Base-by-base conservation (phyloP, 2,113 vertebrate species). In the Chascanopsetta lugubris region DNA sequence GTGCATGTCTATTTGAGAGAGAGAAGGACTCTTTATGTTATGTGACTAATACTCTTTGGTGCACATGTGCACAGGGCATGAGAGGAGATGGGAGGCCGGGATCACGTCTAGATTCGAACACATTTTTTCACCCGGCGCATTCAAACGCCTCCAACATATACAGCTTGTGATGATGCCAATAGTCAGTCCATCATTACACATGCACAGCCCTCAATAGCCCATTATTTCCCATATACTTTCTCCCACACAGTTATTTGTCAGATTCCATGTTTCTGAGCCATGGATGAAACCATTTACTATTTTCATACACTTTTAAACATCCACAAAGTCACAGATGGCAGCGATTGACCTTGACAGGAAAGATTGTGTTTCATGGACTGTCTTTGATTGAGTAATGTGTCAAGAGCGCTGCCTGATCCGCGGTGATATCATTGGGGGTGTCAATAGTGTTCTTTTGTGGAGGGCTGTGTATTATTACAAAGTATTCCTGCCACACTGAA, bases 371-470 rank as follows among this genome's bases (percentile, higher is more conserved):
- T 84, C 72, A 77, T 47, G 57, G 65, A 72, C 50, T 27, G 56
- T 80, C 68, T 78, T 78, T 80, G 50, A 71, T 43, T 66, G 54
- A 71, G 65, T 82, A 78, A 78, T 69, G 58, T 65, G 48, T 40
- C 54, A 25, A 74, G 54, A 69, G 73, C 42, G 61, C 58, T 57
- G 53, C 56, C 62, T 45, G 59, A 82, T 77, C 72, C 53, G 8
- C 84, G 57, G 81, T 84, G 80, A 87, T 85, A 81, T 79, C 83
- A 87, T 56, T 82, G 67, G 26, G 36, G 59, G n/a, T 85, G 80
- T 85, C 83, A 77, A 79, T 77, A 75, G 61, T 43, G 58, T 69
- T 83, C 70, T 80, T 59, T 51, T 48, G 40, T 70, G 20, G 24
- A 42, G 50, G 70, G 38, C 32, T 61, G 48, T 75, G 58, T 61